A percentile compares a stretch with the other conserved stretches of the same genome.
Evolutionary conservation across 2,113 vertebrate genomes (phyloP).

Genomic region (Eonycteris spelaea): DNA sequence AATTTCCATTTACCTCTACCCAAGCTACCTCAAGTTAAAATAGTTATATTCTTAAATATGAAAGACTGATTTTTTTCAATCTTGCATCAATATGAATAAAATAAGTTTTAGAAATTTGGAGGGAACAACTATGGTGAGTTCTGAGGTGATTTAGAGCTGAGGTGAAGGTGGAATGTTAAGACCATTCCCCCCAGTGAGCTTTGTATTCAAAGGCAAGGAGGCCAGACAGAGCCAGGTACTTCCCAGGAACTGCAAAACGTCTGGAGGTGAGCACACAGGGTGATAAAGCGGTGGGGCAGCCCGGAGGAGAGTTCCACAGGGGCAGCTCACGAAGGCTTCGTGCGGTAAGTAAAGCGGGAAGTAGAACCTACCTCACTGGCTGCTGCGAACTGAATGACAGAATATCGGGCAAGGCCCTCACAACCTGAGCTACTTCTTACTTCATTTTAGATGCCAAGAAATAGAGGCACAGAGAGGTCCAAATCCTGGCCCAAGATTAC

Average conservation of each 20-base stretch:
- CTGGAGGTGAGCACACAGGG: background rate
- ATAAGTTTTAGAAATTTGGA: background rate
- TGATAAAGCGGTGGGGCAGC: background rate
- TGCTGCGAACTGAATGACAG: background rate
- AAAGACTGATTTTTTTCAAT: background rate
- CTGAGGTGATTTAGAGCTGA: background rate
- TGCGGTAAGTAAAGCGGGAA: background rate
- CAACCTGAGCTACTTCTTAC: too few relatives aligned
- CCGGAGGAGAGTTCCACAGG: background rate
- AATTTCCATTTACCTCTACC: background rate
- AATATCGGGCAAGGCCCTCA: background rate
- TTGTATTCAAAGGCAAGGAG: background rate
- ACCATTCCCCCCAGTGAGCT: background rate
- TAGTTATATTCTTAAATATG: background rate
- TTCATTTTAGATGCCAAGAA: background rate
- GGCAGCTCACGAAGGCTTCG: background rate
- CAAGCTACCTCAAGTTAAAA: background rate
- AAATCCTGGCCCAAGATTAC: background rate
- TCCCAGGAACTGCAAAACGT: background rate
- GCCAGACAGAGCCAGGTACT: background rate
- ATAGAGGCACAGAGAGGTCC: background rate
- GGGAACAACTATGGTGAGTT: background rate
- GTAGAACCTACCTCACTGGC: background rate
- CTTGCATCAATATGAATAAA: background rate
- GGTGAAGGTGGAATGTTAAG: background rate